A percentile compares a stretch with the other conserved stretches of the same genome.
Conservation (phyloP, 2,888 invertebrate genomes). For the Agrotis puta region DNA sequence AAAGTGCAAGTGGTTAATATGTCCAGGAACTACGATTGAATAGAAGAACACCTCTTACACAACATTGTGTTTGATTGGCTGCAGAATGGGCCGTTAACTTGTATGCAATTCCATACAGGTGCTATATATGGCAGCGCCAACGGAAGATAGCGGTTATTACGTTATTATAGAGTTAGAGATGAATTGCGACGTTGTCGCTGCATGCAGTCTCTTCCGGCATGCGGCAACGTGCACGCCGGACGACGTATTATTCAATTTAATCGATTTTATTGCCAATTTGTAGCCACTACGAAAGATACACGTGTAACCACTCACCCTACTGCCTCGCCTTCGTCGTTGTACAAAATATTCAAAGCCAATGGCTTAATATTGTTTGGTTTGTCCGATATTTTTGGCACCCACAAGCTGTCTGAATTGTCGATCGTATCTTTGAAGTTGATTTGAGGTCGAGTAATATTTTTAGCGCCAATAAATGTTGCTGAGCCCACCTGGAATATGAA, state of each 20-base stretch:
- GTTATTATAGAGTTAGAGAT: slow-evolving; percentile 33
- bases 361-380: slow-evolving; percentile 97
- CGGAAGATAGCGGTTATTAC: slow-evolving; percentile 44
- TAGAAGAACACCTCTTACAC: slow-evolving; percentile 22
- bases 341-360: slow-evolving; percentile 93
- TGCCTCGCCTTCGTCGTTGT: slow-evolving; percentile 91
- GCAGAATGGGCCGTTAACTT: slow-evolving; percentile 25
- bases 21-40: slow-evolving; percentile 30
- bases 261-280: slow-evolving; percentile 33
- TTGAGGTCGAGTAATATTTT: slow-evolving; percentile 95
- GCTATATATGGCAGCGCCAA: slow-evolving; percentile 30
- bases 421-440: slow-evolving; percentile 95
- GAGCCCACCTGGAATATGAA: slow-evolving; percentile 75
- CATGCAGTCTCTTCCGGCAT: slow-evolving; percentile 39
- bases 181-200: slow-evolving; percentile 35
- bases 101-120: slow-evolving; percentile 34
- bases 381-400: slow-evolving; percentile 95
- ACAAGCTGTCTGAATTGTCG: slow-evolving; percentile 95
- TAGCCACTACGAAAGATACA: slow-evolving; percentile 14
- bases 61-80: slow-evolving; percentile 38
- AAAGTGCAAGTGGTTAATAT: slow-evolving; percentile 18
- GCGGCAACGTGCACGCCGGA: slow-evolving; percentile 20
- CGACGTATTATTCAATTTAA: slow-evolving; percentile 50
- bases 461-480: slow-evolving; percentile 92
- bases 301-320: slow-evolving; percentile 85